phyloP scores from a whole-genome alignment of 2,888 invertebrate genomes.

The Ichneumoninae sp. region DNA sequence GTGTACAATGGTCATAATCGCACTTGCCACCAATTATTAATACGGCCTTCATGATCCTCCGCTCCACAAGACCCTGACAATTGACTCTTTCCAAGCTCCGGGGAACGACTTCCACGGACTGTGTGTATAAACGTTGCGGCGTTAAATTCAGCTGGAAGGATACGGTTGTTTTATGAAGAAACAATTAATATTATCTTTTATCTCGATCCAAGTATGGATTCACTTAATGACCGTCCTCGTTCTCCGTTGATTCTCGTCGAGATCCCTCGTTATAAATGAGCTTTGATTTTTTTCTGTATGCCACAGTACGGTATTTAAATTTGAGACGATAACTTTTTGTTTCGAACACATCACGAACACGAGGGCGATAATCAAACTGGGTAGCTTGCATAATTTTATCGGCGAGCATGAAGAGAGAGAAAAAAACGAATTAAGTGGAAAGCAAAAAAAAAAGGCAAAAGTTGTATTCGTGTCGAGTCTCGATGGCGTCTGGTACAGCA shows the following conservation, averaged over 20 bases:
- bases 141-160: neutral
- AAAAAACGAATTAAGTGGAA: slow-evolving; percentile 2
- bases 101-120: slow-evolving; percentile 40
- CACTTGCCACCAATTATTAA: slow-evolving; percentile 64
- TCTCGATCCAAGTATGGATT: neutral
- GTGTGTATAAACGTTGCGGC: neutral
- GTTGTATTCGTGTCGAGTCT: slow-evolving; percentile 32
- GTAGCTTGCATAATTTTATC: slow-evolving; percentile 61
- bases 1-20: slow-evolving; percentile 45
- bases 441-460: neutral
- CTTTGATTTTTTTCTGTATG: neutral
- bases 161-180: slow-evolving; percentile 8
- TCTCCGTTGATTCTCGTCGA: slow-evolving; percentile 8
- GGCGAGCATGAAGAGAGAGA: slow-evolving; percentile 6
- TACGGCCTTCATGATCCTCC: slow-evolving; percentile 62
- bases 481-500: slow-evolving; percentile 31
- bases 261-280: neutral
- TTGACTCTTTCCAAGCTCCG: slow-evolving; percentile 64
- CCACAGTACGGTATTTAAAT: slow-evolving; percentile 3
- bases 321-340: slow-evolving; percentile 34
- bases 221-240: slow-evolving; percentile 9
- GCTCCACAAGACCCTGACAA: slow-evolving; percentile 58
- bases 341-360: slow-evolving; percentile 31
- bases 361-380: slow-evolving; percentile 50
- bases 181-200: slow-evolving; percentile 9